phyloP scores from a whole-genome alignment of 2,113 vertebrate genomes.

The Eulacestoma nigropectus region DNA sequence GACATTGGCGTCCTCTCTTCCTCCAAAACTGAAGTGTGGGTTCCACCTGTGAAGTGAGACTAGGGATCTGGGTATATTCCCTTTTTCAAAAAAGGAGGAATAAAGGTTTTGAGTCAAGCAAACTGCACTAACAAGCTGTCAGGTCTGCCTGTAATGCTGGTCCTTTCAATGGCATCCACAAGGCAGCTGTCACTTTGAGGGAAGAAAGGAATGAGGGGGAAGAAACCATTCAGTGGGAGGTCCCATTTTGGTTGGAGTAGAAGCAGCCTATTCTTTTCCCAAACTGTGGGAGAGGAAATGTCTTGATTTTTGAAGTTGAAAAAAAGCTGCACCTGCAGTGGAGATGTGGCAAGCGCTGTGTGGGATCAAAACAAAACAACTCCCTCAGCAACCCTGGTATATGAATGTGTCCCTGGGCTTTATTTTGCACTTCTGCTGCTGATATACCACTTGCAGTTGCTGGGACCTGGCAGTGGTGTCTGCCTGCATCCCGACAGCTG shows the following conservation, averaged over 20 bases:
- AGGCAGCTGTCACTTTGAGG: background rate
- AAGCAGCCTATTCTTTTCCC: background rate
- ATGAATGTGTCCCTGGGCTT: background rate
- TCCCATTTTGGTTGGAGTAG: background rate
- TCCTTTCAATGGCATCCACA: background rate
- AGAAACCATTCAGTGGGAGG: background rate
- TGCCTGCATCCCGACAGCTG: rapidly evolving
- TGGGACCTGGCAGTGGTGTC: background rate
- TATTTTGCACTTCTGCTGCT: background rate
- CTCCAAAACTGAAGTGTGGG: background rate
- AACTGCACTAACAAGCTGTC: background rate
- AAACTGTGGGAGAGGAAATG: conserved; percentile 14
- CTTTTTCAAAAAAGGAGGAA: background rate
- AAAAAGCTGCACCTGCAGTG: background rate
- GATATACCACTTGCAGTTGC: background rate
- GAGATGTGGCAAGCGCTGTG: background rate
- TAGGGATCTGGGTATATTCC: background rate
- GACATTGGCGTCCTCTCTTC: background rate
- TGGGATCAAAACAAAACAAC: background rate
- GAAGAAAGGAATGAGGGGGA: background rate
- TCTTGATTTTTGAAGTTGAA: background rate
- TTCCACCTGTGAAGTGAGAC: background rate
- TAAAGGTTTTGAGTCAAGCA: background rate
- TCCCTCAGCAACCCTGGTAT: background rate
- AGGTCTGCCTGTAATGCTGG: background rate